Evolutionary conservation across 2,113 vertebrate genomes (phyloP).

Genomic region (Semicossyphus pulcher): DNA sequence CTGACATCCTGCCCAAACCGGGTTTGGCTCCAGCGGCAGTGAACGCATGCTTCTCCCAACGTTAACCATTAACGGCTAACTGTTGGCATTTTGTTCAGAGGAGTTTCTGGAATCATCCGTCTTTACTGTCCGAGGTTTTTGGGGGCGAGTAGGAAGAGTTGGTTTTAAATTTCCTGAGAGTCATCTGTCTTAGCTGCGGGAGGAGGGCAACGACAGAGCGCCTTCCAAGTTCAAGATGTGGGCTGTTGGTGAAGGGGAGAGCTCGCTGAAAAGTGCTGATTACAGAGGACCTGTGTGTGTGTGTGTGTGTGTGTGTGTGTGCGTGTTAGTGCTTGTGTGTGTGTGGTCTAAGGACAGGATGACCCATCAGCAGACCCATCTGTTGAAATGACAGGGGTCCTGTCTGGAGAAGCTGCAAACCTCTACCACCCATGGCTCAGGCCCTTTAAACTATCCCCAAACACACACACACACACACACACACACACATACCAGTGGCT

Average conservation of each 20-base stretch:
- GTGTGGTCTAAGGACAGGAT: slow-evolving; percentile 53
- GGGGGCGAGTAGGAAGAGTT: slow-evolving; percentile 7
- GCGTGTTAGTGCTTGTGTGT: slow-evolving; percentile 24
- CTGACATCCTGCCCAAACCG: slow-evolving; percentile 46
- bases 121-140: slow-evolving; percentile 21
- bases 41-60: not conserved
- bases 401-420: slow-evolving; percentile 57
- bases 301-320: slow-evolving; percentile 23
- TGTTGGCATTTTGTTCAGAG: not conserved
- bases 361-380: slow-evolving; percentile 60
- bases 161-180: slow-evolving; percentile 44
- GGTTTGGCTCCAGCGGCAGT: slow-evolving; percentile 41
- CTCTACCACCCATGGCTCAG: slow-evolving; percentile 58
- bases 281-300: slow-evolving; percentile 19
- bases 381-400: slow-evolving; percentile 66
- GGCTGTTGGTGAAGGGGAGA: slow-evolving; percentile 26
- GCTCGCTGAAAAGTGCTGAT: slow-evolving; percentile 34
- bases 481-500: slow-evolving; percentile 27
- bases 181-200: slow-evolving; percentile 34
- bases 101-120: slow-evolving; percentile 32
- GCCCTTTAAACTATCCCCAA: slow-evolving; percentile 30
- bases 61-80: slow-evolving; percentile 35
- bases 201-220: slow-evolving; percentile 31
- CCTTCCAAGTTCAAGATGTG: slow-evolving; percentile 34
- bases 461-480: slow-evolving; percentile 24